Conservation (phyloP, 2,113 vertebrate species). For the Tupaia tana region DNA sequence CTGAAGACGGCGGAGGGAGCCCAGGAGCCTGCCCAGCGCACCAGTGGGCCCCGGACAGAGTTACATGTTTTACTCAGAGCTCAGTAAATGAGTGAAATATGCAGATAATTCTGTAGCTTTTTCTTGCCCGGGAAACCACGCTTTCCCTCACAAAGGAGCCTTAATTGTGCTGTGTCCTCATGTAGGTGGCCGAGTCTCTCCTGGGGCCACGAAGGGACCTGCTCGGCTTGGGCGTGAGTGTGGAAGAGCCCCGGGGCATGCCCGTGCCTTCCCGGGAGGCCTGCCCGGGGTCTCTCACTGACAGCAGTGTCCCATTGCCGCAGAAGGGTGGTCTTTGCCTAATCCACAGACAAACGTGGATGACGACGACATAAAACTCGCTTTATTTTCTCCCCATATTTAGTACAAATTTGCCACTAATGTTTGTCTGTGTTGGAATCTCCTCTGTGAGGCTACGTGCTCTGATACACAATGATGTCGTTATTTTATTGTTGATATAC, state of each 20-base stretch:
- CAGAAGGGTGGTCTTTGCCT: background rate
- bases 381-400: background rate
- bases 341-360: background rate
- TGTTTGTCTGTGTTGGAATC: background rate
- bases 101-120: background rate
- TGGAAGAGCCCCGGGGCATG: background rate
- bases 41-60: background rate
- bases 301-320: background rate
- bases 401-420: background rate
- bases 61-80: background rate
- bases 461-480: background rate
- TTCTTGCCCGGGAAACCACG: background rate
- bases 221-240: accelerated
- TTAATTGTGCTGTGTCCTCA: background rate
- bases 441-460: background rate
- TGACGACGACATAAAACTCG: background rate
- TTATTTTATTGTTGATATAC: background rate
- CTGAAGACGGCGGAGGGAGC: background rate
- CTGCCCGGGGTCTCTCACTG: background rate
- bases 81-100: background rate
- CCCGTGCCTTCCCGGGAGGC: accelerated
- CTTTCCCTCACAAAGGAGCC: background rate
- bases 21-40: background rate
- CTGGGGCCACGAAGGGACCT: background rate
- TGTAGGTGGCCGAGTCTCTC: background rate